Base-by-base conservation (phyloP, 2,113 vertebrate species). In the Ailuropoda melanoleuca region DNA sequence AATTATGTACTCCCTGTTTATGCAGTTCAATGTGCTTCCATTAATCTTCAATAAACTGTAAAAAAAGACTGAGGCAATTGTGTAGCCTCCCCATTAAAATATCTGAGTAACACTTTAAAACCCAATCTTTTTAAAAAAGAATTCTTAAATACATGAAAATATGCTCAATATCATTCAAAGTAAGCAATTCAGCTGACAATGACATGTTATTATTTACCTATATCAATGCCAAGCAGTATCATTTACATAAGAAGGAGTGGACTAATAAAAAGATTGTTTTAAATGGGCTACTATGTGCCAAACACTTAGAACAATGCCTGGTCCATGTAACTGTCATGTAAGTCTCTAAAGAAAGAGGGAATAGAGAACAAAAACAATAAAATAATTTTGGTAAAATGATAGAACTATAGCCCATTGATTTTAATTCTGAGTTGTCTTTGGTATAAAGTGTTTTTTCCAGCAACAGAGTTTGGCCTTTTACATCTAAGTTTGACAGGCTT, bases 31-130 rank as follows among this genome's bases (percentile, higher is more conserved):
- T 81, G 7, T n/a, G 84, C 31, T 78, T 86, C 58, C 83, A 18
- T 37, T 96, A 56, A 58, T 70, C 56, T 34, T 89, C 43, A 66
- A 39, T 56, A 43, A 68, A 64, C 17, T 17, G 81, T 34, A 2
- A 43, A 53, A 18, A 39, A 86, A 95, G 43, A 77, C 23, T 53
- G 29, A 83, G 31, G n/a, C 50, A 81, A 43, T 64, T 58, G 26
- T 84, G 60, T 72, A 81, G 43, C 7, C 64, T 88, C 88, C 34
- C 17, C 85, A 88, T 84, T 84, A 88, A 96, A 94, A 80, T 58
- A 92, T n/a, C 31, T 92, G 34, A 93, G 8, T 66, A 94, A 46
- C 21, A 80, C 21, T 83, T 90, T 53, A 66, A 93, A 94, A 46
- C n/a, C n/a, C n/a, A n/a, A n/a, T n/a, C n/a, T n/a, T n/a, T n/a